Base-by-base conservation (phyloP, 2,888 invertebrate genomes). In the Polydrusus cervinus region DNA sequence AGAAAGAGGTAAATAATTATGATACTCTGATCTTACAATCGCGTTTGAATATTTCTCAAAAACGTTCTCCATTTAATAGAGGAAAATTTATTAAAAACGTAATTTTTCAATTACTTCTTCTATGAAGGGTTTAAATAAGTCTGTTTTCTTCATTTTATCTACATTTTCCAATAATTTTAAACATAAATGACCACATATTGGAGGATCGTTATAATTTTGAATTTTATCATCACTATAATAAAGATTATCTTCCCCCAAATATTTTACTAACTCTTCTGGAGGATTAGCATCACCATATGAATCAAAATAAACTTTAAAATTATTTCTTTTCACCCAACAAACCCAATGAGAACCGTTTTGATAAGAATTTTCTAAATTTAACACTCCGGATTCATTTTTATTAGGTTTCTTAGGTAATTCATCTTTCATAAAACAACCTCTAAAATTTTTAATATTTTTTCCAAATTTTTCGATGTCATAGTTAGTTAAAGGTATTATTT, bases 401-500 rank as follows among this genome's bases (percentile, higher is more conserved):
- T 25, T 25, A 25, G 25, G 25, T 25, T 25, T 25, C 25, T 40
- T 9, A 40, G 40, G 40, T 40, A 40, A 40, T 40, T 40, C 40
- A 40, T 13, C 40, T 40, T 40, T 40, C 40, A 40, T 40, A 40
- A 40, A 40, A 40, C 40, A 40, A 11, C 43, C 43, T 43, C n/a
- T 43, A 43, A 43, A 43, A 43, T 43, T 43, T 43, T 43, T n/a
- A 43, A 43, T 43, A 43, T 43, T 43, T 43, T 43, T 43, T 9
- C 43, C n/a, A 43, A 5, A 43, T 43, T 43, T 43, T 43, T n/a
- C 13, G 10, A 43, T 40, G 7, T 40, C 40, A 40, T 11, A 43
- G 5, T 47, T 47, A 47, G 47, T 47, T n/a, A 47, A 47, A 14
- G 47, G 47, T 16, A 47, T 47, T 47, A 47, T 47, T 16, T 47